phyloP scores from a whole-genome alignment of 2,888 invertebrate genomes.

The Caenorhabditis drosophilae region DNA sequence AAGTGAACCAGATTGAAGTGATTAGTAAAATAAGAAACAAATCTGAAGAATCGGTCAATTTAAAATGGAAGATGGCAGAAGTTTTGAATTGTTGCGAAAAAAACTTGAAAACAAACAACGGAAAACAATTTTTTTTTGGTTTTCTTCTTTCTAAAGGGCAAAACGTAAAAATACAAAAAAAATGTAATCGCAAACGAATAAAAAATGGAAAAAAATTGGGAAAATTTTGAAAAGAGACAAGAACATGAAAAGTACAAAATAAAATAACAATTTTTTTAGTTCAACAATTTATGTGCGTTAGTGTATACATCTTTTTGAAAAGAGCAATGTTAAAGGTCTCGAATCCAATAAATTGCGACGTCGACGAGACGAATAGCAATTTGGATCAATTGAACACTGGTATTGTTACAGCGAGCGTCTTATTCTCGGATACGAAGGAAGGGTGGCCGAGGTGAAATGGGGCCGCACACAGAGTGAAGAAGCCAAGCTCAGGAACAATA shows the following conservation, averaged over 20 bases:
- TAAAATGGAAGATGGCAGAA: neutral
- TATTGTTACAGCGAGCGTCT: constrained; percentile 56
- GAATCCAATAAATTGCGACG: constrained; percentile 32
- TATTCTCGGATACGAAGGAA: neutral
- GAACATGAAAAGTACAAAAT: constrained; percentile 6
- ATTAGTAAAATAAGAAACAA: constrained; percentile 19
- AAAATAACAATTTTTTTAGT: too few species aligned
- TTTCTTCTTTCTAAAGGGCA: too few species aligned
- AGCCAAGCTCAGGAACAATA: too few species aligned
- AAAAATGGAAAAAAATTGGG: neutral
- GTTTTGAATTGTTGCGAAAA: neutral
- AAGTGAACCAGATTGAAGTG: constrained; percentile 24
- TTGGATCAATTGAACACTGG: constrained; percentile 39
- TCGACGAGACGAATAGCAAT: constrained; percentile 8
- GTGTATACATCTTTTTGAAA: neutral
- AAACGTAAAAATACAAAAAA: neutral
- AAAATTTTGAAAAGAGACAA: neutral
- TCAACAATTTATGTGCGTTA: too few species aligned
- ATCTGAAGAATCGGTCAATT: constrained; percentile 4
- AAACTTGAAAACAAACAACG: neutral
- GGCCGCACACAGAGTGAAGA: too few species aligned
- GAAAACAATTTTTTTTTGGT: neutral
- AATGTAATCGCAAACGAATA: neutral
- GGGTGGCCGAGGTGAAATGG: too few species aligned
- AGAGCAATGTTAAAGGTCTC: constrained; percentile 6